Evolutionary conservation across 1,140 invertebrate genomes (phyloP).

Genomic region (Gryon sp.): DNA sequence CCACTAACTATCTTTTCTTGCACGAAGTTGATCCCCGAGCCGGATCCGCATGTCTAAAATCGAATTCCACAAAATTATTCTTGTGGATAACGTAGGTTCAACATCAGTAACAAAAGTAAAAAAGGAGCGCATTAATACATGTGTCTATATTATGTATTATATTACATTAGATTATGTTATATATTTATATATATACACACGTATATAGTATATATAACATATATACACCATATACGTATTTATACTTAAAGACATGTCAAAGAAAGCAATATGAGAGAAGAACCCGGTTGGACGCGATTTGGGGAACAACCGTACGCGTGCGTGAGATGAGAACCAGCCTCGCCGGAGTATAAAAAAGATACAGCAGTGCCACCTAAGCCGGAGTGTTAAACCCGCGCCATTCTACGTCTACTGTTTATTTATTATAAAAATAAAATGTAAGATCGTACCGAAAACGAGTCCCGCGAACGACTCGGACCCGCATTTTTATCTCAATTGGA

Average conservation of each 20-base stretch:
- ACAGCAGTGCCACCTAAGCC: conserved; percentile 69
- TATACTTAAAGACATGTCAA: conserved; percentile 13
- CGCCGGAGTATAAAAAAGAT: conserved; percentile 58
- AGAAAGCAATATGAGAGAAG: conserved; percentile 15
- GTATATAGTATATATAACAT: conserved; percentile 2
- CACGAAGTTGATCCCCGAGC: conserved; percentile 34
- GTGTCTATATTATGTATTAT: neutral
- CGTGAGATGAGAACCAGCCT: conserved; percentile 30
- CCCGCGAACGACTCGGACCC: conserved; percentile 66
- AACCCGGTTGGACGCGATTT: neutral
- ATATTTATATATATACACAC: no score
- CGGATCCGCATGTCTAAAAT: conserved; percentile 6
- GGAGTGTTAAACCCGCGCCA: conserved; percentile 45
- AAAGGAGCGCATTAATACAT: conserved; percentile 47
- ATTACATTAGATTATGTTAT: conserved; percentile 5
- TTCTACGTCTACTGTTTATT: conserved; percentile 72
- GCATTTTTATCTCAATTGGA: conserved; percentile 23
- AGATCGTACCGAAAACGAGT: conserved; percentile 77
- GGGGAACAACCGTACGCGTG: conserved; percentile 1
- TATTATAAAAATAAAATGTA: conserved; percentile 80
- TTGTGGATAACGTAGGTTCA: conserved; percentile 36
- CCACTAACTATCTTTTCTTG: no score
- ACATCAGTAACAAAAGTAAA: conserved; percentile 59
- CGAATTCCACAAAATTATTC: neutral
- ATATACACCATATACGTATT: neutral